A percentile compares a stretch with the other conserved stretches of the same genome.
phyloP scores from a whole-genome alignment of 2,888 invertebrate species.

The Nebria brevicollis region DNA sequence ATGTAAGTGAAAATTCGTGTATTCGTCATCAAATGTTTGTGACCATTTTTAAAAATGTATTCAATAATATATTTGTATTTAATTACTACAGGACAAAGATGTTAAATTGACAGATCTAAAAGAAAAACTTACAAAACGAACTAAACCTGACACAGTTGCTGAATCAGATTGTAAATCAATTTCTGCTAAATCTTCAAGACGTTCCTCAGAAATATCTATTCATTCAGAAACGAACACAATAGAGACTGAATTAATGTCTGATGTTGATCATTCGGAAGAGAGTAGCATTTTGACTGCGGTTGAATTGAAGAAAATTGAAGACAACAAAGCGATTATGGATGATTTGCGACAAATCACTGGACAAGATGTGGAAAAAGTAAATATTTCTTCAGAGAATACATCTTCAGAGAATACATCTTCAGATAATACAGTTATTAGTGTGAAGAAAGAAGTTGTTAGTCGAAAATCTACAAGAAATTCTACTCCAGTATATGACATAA shows the following conservation, averaged over 20 bases:
- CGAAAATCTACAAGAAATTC: background rate
- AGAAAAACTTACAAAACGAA: background rate
- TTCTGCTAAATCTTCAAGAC: background rate
- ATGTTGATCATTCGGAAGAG: background rate
- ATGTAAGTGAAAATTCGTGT: slow-evolving; percentile 53
- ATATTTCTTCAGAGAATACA: background rate
- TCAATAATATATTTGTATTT: background rate
- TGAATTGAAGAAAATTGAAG: slow-evolving; percentile 6
- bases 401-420: background rate
- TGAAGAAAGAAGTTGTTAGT: background rate
- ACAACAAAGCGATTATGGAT: background rate
- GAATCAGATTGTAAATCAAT: background rate
- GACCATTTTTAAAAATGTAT: too few relatives aligned
- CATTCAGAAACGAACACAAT: background rate
- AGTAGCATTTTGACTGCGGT: background rate
- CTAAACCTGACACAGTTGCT: background rate
- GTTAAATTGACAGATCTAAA: background rate
- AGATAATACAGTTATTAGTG: background rate
- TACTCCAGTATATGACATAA: background rate
- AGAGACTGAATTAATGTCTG: background rate
- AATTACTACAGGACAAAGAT: background rate
- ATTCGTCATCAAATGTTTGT: too few relatives aligned
- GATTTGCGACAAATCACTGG: background rate
- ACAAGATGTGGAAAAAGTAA: background rate
- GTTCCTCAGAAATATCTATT: background rate